Evolutionary conservation across 2,113 vertebrate genomes (phyloP), one percentile per base, ranked within the genome.

Genomic region (Capra hircus): DNA sequence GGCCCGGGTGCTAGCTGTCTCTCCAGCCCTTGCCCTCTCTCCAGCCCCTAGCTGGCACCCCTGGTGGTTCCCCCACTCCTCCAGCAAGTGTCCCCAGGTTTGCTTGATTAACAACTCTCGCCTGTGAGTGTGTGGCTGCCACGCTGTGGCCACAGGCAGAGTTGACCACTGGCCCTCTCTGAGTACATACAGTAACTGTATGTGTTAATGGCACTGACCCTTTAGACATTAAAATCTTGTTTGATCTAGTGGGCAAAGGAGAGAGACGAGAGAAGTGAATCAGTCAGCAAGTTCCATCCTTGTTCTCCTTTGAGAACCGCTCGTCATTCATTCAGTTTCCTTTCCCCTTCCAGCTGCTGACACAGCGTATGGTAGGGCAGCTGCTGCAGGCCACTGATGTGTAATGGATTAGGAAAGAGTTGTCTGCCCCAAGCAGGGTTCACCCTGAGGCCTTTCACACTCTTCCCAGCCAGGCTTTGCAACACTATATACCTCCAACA

Each of bases 281-380:
- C 40, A 0, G 4, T 74, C 5, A 0, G 53, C 40, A 23, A 11
- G 43, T 11, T 27, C 9, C 25, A 9, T 30, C n/a, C n/a, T 71
- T 5, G 1, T 28, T 87, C 30, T 87, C 6, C 87, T n/a, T 43
- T 67, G 30, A 59, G 64, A 59, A 48, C 4, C 14, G 60, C 14
- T 10, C 4, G 4, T 21, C 5, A 2, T 6, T n/a, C 59, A 0
- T 62, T 83, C 7, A 1, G 33, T 15, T 57, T 16, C 57, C 23
- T 4, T 50, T 33, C 25, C 10, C 30, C 50, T 16, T 17, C 14
- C 60, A 12, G 13, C 80, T 14, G 81, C 80, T 30, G 19, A 27
- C 13, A 0, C 5, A 1, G 13, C 0, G 0, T 3, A 3, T 12
- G 3, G 40, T n/a, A 23, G 30, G 33, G 67, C 10, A 3, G 67